Percentiles rank a stretch among this genome's conserved stretches.
phyloP scores from a whole-genome alignment of 2,113 vertebrate species.

The Protomyctophum bolini region DNA sequence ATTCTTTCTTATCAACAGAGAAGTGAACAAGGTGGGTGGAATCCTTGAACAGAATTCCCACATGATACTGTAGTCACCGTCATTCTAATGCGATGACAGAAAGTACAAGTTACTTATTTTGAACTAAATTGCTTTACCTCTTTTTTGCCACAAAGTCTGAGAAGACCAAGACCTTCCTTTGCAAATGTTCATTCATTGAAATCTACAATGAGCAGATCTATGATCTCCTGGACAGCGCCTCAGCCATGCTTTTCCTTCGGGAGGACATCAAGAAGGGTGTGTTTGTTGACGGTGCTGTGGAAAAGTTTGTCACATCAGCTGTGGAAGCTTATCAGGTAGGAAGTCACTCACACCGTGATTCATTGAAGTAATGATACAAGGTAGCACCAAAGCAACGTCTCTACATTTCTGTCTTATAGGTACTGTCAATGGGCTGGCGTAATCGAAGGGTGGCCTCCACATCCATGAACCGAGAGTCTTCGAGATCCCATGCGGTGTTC shows the following conservation, averaged over 20 bases:
- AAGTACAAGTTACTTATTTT: neutral
- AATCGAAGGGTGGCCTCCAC: slow-evolving; percentile 94
- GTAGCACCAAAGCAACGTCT: neutral
- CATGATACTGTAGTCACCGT: neutral
- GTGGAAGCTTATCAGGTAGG: slow-evolving; percentile 93
- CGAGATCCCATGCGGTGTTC: slow-evolving; percentile 95
- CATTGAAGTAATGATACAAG: neutral
- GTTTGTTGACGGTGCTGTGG: slow-evolving; percentile 92
- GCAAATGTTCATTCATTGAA: slow-evolving; percentile 97
- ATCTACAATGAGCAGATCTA: slow-evolving; percentile 99
- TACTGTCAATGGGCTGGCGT: slow-evolving; percentile 92
- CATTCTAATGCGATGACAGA: neutral
- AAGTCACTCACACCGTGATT: neutral
- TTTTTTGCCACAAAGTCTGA: slow-evolving; percentile 77
- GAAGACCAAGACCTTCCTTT: slow-evolving; percentile 90
- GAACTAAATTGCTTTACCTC: slow-evolving; percentile 20
- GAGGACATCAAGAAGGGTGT: slow-evolving; percentile 98
- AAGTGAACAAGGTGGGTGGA: slow-evolving; percentile 87
- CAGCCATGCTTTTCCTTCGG: slow-evolving; percentile 88
- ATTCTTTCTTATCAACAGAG: slow-evolving; percentile 94
- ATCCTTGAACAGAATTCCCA: neutral
- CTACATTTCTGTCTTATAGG: slow-evolving; percentile 77
- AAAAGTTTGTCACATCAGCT: slow-evolving; percentile 90
- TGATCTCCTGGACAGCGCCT: slow-evolving; percentile 93
- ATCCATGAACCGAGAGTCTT: slow-evolving; percentile 97